A percentile compares a stretch with the other conserved stretches of the same genome.
Conservation (phyloP, 2,113 vertebrate genomes). For the Dendrocopos noguchii region DNA sequence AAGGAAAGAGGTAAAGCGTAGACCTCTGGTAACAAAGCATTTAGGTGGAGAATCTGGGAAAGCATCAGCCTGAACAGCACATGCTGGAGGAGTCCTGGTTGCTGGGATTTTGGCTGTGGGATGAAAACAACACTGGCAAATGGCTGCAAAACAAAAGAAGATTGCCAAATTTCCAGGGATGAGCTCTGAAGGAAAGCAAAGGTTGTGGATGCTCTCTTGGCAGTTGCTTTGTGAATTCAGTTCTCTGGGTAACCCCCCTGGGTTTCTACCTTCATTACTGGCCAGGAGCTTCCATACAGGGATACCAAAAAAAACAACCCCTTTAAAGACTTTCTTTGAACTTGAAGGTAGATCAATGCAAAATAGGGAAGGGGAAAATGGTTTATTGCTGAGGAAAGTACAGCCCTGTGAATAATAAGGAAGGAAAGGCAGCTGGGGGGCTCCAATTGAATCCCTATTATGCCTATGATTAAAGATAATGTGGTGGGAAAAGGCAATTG, state of each 20-base stretch:
- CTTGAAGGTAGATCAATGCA: not conserved
- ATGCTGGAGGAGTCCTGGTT: not conserved
- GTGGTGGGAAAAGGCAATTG: not conserved
- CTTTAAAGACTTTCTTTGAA: not conserved
- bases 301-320: not conserved
- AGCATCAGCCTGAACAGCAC: fast-evolving
- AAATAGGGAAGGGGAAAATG: conserved; percentile 48
- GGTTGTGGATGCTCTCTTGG: not conserved
- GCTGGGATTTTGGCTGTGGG: not conserved
- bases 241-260: conserved; percentile 14
- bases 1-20: not conserved
- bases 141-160: not conserved
- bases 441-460: conserved; percentile 27
- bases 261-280: not conserved
- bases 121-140: not conserved
- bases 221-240: not conserved
- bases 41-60: not conserved
- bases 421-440: conserved; percentile 57
- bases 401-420: conserved; percentile 39
- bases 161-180: not conserved
- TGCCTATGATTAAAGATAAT: conserved; percentile 73
- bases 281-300: not conserved
- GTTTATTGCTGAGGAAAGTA: conserved; percentile 56
- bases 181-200: conserved; percentile 38
- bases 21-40: not conserved